Base-by-base conservation (phyloP, 2,797 vertebrate species). In the Todus mexicanus region DNA sequence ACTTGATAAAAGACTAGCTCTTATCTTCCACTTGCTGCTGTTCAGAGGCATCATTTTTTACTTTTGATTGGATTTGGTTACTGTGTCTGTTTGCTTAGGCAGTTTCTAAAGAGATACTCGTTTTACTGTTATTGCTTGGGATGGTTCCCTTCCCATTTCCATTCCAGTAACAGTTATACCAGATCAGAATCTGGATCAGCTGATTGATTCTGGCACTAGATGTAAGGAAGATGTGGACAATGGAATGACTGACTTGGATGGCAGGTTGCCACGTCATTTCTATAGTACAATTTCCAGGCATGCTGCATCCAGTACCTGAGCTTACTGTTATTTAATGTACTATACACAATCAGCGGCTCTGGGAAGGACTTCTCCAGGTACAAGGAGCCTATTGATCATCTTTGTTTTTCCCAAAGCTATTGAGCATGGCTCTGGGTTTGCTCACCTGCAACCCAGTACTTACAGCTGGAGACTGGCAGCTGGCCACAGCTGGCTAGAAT, bases 41-140 rank as follows among this genome's bases (percentile, higher is more conserved):
- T 76, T 85, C n/a, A 42, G 91, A 87, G 81, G 60, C 84, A 59
- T 84, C 33, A 20, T 66, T 95, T 94, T 87, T 56, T 72, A 81
- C 84, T 89, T 78, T 90, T 57, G 64, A 40, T 72, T 75, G 60
- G 29, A 88, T 95, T 84, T 53, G 6, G 45, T 61, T 89, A 66
- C 86, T 84, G 8, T 54, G 45, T 47, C 87, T 82, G 54, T 71
- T 96, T 90, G 78, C 68, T 73, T 85, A 48, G 63, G 86, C 42
- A 72, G 26, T 53, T 90, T 92, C 68, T 87, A 25, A 89, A 83
- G 71, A 68, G 40, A 70, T 31, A 56, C 9, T 80, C 2, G 37
- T 74, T 78, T 89, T 61, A 63, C 68, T 92, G 42, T 74, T 66
- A 70, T 35, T 87, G 68, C 82, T 86, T 81, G 71, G 35, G 63